A percentile compares a stretch with the other conserved stretches of the same genome.
Evolutionary conservation across 2,888 invertebrate species (phyloP).

Genomic region (Galerucella nymphaeae): DNA sequence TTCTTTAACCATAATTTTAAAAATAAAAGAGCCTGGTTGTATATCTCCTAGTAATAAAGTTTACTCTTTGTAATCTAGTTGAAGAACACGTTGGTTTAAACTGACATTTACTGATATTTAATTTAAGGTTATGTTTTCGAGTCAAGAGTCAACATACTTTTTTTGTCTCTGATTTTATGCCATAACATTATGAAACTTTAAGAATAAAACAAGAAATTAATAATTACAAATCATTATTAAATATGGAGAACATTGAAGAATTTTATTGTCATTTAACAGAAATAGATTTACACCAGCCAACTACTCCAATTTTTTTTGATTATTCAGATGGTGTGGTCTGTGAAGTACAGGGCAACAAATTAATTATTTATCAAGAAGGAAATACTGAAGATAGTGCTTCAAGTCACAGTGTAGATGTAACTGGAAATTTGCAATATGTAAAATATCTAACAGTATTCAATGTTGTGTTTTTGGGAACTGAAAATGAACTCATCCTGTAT

Average conservation of each 20-base stretch:
- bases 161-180: no score
- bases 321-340: conserved; percentile 28
- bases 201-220: not conserved
- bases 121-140: conserved; percentile 12
- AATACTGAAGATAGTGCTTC: conserved; percentile 4
- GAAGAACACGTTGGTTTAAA: conserved; percentile 19
- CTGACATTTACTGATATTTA: not conserved
- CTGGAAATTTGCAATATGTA: conserved; percentile 33
- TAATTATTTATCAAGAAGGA: conserved; percentile 21
- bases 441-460: conserved; percentile 43
- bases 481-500: conserved; percentile 32
- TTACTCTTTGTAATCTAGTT: not conserved
- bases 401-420: conserved; percentile 30
- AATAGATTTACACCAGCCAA: conserved; percentile 7
- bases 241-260: conserved; percentile 42
- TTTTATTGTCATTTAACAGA: conserved; percentile 30
- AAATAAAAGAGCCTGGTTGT: not conserved
- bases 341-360: conserved; percentile 18
- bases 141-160: no score
- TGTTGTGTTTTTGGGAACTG: conserved; percentile 43
- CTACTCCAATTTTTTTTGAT: conserved; percentile 18
- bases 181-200: not conserved
- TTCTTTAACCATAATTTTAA: not conserved
- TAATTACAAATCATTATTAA: not conserved
- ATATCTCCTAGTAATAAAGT: not conserved